Percentiles rank a stretch among this genome's conserved stretches.
These are phyloP conservation scores for Gymnorhina tibicen DNA, from an alignment of 2,113 vertebrate species.

Conservation along the genomic window DNA sequence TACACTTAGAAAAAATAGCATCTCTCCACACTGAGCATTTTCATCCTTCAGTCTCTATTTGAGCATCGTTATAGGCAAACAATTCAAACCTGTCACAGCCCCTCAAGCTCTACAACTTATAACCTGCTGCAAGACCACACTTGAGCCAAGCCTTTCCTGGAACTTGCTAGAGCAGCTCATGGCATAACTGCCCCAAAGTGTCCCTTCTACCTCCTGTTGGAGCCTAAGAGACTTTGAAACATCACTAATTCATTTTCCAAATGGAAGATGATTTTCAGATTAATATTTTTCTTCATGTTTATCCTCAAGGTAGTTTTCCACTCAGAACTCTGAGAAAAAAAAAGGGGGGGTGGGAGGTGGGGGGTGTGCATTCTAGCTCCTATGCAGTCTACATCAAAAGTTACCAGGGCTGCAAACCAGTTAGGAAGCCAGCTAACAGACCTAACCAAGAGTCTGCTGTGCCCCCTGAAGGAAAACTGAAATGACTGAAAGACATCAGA, in stretches of 20 bases:
- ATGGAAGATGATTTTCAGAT: neutral
- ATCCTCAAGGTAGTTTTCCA: neutral
- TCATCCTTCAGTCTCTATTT: neutral
- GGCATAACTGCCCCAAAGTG: neutral
- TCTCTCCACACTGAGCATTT: neutral
- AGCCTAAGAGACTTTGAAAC: neutral
- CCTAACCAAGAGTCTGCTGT: neutral
- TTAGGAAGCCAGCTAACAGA: neutral
- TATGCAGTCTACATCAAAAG: neutral
- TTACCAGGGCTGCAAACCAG: neutral
- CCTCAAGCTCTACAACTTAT: neutral
- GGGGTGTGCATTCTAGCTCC: neutral
- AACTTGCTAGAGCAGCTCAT: neutral
- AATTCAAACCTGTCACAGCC: neutral
- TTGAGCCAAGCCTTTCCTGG: neutral
- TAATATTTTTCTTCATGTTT: neutral
- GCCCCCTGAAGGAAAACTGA: neutral
- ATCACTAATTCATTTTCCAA: neutral
- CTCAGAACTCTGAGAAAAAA: neutral
- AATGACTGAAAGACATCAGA: neutral
- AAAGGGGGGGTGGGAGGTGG: neutral
- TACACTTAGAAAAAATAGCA: neutral
- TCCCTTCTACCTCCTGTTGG: neutral
- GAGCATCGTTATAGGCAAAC: conserved; percentile 2
- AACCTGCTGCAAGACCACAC: neutral